Evolutionary conservation across 2,113 vertebrate genomes (phyloP).

Genomic region (Zootoca vivipara): DNA sequence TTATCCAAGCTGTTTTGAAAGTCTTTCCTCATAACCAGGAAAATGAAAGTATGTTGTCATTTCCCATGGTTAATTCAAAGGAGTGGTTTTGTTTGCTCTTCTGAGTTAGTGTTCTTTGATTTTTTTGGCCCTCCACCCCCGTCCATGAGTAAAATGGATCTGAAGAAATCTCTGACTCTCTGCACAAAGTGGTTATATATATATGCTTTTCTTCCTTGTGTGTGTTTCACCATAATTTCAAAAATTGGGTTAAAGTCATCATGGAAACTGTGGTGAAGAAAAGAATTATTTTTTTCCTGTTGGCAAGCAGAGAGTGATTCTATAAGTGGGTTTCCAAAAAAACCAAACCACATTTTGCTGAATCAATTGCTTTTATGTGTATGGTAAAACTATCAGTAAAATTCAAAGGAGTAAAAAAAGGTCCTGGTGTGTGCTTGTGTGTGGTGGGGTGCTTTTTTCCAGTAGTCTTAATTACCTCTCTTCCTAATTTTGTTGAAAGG

Average conservation of each 20-base stretch:
- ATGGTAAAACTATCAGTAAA: conserved; percentile 47
- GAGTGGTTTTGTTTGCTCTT: conserved; percentile 55
- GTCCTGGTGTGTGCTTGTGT: too few species aligned
- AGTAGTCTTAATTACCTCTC: conserved; percentile 26
- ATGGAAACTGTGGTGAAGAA: background rate
- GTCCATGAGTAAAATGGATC: conserved; percentile 1
- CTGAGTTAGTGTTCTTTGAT: conserved; percentile 9
- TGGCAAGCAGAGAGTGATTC: conserved; percentile 31
- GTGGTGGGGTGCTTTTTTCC: background rate
- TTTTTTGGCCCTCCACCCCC: too few species aligned
- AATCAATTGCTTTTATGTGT: conserved; percentile 37
- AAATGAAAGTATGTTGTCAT: conserved; percentile 68
- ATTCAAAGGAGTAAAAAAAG: background rate
- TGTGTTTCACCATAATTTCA: background rate
- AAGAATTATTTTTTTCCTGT: background rate
- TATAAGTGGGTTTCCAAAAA: conserved; percentile 39
- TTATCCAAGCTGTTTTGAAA: conserved; percentile 54
- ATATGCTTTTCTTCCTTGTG: background rate
- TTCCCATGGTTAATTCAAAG: conserved; percentile 56
- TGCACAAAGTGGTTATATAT: background rate
- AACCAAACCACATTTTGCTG: conserved; percentile 50
- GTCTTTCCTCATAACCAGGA: conserved; percentile 46
- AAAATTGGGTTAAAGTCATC: conserved; percentile 17
- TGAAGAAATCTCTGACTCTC: background rate
- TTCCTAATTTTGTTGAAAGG: conserved; percentile 41